These are phyloP conservation scores for Crossocerus cetratus DNA, from an alignment of 2,888 invertebrate genomes.

Conservation along the genomic window DNA sequence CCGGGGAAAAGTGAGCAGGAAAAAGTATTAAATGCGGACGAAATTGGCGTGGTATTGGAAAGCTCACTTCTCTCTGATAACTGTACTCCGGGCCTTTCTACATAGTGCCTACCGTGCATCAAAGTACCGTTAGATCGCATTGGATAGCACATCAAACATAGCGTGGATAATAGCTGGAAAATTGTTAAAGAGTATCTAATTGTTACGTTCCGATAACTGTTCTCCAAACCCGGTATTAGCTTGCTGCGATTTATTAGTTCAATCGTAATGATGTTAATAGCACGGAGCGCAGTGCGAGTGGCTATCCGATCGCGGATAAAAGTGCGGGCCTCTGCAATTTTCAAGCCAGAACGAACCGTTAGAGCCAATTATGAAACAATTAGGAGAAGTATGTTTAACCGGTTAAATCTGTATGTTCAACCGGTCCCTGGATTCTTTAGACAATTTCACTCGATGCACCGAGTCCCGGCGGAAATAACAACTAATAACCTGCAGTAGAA, in stretches of 20 bases:
- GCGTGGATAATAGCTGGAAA: slow-evolving; percentile 49
- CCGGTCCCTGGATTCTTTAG: not conserved
- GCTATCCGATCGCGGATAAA: slow-evolving; percentile 32
- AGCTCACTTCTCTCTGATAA: not conserved
- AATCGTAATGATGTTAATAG: slow-evolving; percentile 41
- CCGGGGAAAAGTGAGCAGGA: too few relatives aligned
- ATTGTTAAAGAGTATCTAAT: slow-evolving; percentile 53
- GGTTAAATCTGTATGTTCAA: not conserved
- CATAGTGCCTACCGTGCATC: too few relatives aligned
- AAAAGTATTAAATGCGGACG: not conserved
- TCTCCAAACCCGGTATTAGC: slow-evolving; percentile 47
- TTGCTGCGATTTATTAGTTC: slow-evolving; percentile 50
- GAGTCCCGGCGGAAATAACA: not conserved
- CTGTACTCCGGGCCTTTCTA: too few relatives aligned
- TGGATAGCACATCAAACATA: slow-evolving; percentile 48
- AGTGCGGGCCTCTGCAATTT: slow-evolving; percentile 44
- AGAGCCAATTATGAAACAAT: slow-evolving; percentile 4
- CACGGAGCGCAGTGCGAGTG: slow-evolving; percentile 16
- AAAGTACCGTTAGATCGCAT: slow-evolving; percentile 35
- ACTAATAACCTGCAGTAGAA: not conserved
- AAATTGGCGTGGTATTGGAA: slow-evolving; percentile 8
- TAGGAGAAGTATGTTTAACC: not conserved
- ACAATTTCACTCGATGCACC: not conserved
- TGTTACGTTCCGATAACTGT: slow-evolving; percentile 52
- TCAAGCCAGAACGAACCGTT: slow-evolving; percentile 37